These are phyloP conservation scores for Plectus sambesii DNA, from an alignment of 1,140 invertebrate genomes.

Conservation along the genomic window DNA sequence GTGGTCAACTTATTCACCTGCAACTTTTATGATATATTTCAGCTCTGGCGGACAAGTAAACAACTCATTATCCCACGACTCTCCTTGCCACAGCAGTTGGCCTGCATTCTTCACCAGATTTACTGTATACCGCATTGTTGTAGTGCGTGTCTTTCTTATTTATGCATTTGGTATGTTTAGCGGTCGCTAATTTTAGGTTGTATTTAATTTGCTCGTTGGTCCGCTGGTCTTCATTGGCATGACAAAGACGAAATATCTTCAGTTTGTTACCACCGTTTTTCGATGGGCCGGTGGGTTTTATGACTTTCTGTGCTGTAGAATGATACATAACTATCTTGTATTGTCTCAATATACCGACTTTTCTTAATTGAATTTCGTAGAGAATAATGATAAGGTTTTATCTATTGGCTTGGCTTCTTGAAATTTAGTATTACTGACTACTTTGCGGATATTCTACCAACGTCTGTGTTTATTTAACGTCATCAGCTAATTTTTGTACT, in stretches of 20 bases:
- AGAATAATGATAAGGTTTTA: neutral
- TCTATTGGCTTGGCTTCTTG: slow-evolving; percentile 59
- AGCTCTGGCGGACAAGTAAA: too few relatives aligned
- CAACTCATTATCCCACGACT: too few relatives aligned
- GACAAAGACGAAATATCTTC: slow-evolving; percentile 3
- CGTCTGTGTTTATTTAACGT: too few relatives aligned
- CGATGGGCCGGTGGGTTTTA: slow-evolving; percentile 2
- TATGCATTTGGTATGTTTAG: too few relatives aligned
- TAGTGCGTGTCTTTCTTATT: slow-evolving; percentile 29
- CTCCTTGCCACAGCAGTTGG: slow-evolving; percentile 20
- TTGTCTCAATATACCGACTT: neutral
- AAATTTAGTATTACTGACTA: slow-evolving; percentile 94
- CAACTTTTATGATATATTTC: too few relatives aligned
- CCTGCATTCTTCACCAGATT: slow-evolving; percentile 27
- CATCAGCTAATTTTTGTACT: slow-evolving; percentile 86
- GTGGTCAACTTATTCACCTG: too few relatives aligned
- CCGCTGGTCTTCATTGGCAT: neutral
- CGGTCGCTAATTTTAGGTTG: slow-evolving; percentile 8
- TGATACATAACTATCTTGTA: neutral
- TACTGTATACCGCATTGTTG: slow-evolving; percentile 35
- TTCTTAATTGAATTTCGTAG: neutral
- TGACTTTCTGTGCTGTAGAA: neutral
- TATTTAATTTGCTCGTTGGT: slow-evolving; percentile 19
- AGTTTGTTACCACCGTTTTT: neutral
- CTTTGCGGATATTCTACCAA: too few relatives aligned